A percentile compares a stretch with the other conserved stretches of the same genome.
Conservation (phyloP, 2,113 vertebrate genomes). For the Candoia aspera region DNA sequence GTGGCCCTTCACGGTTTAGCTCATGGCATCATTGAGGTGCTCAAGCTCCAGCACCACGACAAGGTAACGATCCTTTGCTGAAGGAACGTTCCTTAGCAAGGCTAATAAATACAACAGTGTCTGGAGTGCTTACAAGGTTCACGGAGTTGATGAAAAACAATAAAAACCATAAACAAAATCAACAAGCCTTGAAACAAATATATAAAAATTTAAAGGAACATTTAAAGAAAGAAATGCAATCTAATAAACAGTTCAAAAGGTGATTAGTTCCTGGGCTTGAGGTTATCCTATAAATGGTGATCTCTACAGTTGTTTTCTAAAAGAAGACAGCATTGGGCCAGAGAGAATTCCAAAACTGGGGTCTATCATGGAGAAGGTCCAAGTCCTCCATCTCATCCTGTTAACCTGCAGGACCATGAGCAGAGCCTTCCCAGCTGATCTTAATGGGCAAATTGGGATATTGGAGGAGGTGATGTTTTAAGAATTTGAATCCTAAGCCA, state of each 20-base stretch:
- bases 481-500: neutral
- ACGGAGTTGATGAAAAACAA: neutral
- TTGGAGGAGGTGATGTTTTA: neutral
- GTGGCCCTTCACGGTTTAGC: no score
- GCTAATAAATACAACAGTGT: neutral
- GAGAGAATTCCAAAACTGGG: neutral
- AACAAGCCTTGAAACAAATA: neutral
- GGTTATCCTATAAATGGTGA: neutral
- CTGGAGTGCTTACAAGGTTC: neutral
- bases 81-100: no score
- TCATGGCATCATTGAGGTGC: no score
- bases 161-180: neutral
- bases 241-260: neutral
- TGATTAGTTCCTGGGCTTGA: neutral
- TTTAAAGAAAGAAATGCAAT: neutral
- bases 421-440: neutral
- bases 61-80: no score
- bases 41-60: no score
- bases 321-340: neutral
- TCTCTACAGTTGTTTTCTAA: neutral
- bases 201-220: neutral
- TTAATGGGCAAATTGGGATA: neutral
- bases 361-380: neutral
- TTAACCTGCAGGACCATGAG: neutral
- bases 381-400: no score